Conservation (phyloP, 2,888 invertebrate genomes). For the Idaea straminata region DNA sequence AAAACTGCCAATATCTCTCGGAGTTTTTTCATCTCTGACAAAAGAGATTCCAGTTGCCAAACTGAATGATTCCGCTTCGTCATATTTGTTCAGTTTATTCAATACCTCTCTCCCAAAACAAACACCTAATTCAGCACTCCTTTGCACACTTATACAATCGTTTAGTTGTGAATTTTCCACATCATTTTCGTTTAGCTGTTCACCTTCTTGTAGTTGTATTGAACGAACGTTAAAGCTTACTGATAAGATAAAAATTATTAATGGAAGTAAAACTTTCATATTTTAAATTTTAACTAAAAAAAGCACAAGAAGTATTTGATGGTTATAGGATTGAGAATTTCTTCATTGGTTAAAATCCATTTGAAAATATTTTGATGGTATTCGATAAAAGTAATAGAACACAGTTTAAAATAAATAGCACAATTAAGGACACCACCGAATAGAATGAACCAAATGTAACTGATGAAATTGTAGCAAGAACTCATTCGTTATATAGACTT, state of each 20-base stretch:
- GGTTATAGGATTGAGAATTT: slow-evolving; percentile 5
- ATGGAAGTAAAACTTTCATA: neutral
- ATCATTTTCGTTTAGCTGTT: slow-evolving; percentile 58
- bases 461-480: slow-evolving; percentile 58
- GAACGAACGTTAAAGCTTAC: slow-evolving; percentile 53
- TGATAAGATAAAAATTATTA: slow-evolving; percentile 26
- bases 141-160: slow-evolving; percentile 60
- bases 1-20: slow-evolving; percentile 83
- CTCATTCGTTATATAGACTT: slow-evolving; percentile 72
- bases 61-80: slow-evolving; percentile 83
- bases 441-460: slow-evolving; percentile 53
- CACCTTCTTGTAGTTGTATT: slow-evolving; percentile 65
- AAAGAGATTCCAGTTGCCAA: slow-evolving; percentile 83
- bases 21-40: slow-evolving; percentile 82
- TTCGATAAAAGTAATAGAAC: slow-evolving; percentile 4
- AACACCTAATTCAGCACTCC: slow-evolving; percentile 75
- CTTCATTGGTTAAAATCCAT: slow-evolving; percentile 27
- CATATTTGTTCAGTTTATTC: slow-evolving; percentile 82
- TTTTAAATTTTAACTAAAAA: neutral
- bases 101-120: slow-evolving; percentile 87
- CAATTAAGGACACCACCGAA: slow-evolving; percentile 40
- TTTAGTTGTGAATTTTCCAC: slow-evolving; percentile 59
- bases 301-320: neutral
- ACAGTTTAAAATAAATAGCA: slow-evolving; percentile 15
- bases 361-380: slow-evolving; percentile 1